These are phyloP conservation scores for Eurystomus gularis DNA, from an alignment of 2,113 vertebrate species.

Conservation along the genomic window DNA sequence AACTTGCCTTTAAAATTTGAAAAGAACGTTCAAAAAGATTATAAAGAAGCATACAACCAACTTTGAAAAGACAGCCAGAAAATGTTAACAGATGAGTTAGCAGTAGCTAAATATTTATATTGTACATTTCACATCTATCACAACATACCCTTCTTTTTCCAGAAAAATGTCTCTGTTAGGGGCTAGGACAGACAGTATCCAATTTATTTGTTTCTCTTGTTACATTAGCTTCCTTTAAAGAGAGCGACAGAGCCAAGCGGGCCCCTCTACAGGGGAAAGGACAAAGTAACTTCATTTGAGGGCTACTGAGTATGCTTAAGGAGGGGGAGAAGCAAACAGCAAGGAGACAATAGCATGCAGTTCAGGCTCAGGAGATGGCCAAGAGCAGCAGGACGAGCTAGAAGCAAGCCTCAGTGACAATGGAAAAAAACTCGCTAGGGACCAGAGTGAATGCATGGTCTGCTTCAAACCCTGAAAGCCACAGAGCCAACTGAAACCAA, in stretches of 20 bases:
- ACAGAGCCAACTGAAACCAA: conserved; percentile 10
- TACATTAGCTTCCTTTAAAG: background rate
- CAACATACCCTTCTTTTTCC: background rate
- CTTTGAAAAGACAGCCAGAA: background rate
- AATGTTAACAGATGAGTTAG: background rate
- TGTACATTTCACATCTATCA: background rate
- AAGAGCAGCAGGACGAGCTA: background rate
- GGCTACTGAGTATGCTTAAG: background rate
- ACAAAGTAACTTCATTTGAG: background rate
- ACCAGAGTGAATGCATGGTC: background rate
- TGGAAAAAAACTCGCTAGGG: background rate
- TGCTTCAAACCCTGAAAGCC: background rate
- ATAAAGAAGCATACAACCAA: background rate
- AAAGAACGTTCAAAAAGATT: background rate
- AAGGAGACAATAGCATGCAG: background rate
- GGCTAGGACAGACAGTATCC: background rate
- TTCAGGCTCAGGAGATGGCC: background rate
- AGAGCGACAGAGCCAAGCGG: background rate
- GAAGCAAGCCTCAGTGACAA: background rate
- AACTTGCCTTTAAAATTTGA: background rate
- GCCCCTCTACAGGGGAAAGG: background rate
- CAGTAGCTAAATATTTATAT: background rate
- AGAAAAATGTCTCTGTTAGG: background rate
- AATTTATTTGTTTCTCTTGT: background rate
- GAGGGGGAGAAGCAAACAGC: background rate